Evolutionary conservation across 2,113 vertebrate genomes (phyloP).

Genomic region (cat (Felis catus)): DNA sequence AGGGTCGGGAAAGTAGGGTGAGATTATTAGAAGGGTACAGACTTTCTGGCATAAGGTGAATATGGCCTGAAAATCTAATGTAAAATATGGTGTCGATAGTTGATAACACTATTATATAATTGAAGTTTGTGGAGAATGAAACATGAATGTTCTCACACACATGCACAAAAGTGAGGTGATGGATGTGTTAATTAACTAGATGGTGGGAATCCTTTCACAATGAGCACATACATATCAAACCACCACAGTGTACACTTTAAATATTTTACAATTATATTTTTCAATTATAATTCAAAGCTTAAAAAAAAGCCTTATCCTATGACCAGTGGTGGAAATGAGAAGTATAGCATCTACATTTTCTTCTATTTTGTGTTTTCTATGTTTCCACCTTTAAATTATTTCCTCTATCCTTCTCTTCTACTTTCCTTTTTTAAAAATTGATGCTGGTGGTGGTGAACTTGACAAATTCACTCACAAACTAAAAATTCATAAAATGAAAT

Average conservation of each 20-base stretch:
- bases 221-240: not conserved
- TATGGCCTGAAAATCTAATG: not conserved
- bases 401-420: not conserved
- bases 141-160: not conserved
- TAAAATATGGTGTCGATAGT: not conserved
- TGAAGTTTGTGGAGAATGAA: not conserved
- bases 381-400: not conserved
- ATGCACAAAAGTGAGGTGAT: not conserved
- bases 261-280: not conserved
- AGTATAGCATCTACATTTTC: not conserved
- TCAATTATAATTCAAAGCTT: not conserved
- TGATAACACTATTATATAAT: not conserved
- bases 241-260: not conserved
- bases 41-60: not conserved
- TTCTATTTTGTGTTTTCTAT: not conserved
- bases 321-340: not conserved
- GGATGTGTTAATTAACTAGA: not conserved
- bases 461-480: not conserved
- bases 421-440: not conserved
- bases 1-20: not conserved
- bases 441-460: not conserved
- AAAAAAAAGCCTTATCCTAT: not conserved
- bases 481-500: not conserved
- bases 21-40: not conserved
- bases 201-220: not conserved